A percentile compares a stretch with the other conserved stretches of the same genome.
Evolutionary conservation across 2,888 invertebrate genomes (phyloP).

Genomic region (Palloptera scutellata): DNA sequence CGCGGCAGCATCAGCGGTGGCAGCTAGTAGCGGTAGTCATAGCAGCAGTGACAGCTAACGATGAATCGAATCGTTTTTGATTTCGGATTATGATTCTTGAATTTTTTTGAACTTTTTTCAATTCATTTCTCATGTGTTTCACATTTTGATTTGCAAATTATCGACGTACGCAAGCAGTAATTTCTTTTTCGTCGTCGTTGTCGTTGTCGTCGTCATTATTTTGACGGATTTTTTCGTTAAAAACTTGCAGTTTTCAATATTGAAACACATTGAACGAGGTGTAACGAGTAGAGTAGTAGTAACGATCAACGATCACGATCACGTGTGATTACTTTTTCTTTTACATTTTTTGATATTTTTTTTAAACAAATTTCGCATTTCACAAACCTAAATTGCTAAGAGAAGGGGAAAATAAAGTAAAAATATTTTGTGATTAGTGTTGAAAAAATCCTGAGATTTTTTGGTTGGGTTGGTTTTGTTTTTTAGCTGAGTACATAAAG

Average conservation of each 20-base stretch:
- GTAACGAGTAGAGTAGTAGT: constrained; percentile 41
- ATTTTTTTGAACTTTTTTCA: constrained; percentile 30
- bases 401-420: constrained; percentile 64
- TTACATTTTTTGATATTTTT: constrained; percentile 38
- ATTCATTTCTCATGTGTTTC: constrained; percentile 26
- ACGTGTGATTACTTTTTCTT: constrained; percentile 42
- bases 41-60: constrained; percentile 3
- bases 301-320: constrained; percentile 9
- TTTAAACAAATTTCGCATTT: constrained; percentile 41
- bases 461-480: constrained; percentile 36
- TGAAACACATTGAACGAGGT: constrained; percentile 36
- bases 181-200: constrained; percentile 6
- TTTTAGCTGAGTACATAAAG: constrained; percentile 23
- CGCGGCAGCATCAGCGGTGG: too few relatives aligned
- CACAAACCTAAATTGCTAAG: constrained; percentile 64
- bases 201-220: not conserved
- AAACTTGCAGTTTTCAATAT: constrained; percentile 33
- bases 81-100: constrained; percentile 25
- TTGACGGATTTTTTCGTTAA: constrained; percentile 10
- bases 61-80: not conserved
- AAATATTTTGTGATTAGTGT: constrained; percentile 63
- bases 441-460: constrained; percentile 48
- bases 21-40: not conserved
- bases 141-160: constrained; percentile 28
- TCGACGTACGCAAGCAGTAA: not conserved